phyloP scores from a whole-genome alignment of 2,113 vertebrate genomes.

The Pelecanoides urinatrix region DNA sequence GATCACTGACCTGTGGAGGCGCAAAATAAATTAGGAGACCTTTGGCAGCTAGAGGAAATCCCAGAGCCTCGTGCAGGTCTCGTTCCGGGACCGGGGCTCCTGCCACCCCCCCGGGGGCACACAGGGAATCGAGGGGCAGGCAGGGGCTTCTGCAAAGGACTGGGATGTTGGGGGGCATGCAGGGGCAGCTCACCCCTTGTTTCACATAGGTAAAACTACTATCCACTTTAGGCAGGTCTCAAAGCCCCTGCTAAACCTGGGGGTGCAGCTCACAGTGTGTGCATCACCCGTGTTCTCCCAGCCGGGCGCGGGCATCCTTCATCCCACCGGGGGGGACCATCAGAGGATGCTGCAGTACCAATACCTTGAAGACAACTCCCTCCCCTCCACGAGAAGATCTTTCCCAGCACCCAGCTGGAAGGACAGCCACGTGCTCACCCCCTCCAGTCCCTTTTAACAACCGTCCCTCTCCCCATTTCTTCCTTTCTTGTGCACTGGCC shows the following conservation, averaged over 20 bases:
- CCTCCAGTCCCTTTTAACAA: not conserved
- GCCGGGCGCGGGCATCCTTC: rapidly evolving
- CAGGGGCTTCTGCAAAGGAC: not conserved
- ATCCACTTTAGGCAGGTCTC: not conserved
- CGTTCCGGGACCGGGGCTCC: rapidly evolving
- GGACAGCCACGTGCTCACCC: not conserved
- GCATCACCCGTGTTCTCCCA: not conserved
- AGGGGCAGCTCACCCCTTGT: not conserved
- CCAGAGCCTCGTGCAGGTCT: not conserved
- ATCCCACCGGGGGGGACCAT: not conserved
- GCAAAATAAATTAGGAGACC: not conserved
- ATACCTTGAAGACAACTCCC: not conserved
- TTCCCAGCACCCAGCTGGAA: not conserved
- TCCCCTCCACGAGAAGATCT: rapidly evolving
- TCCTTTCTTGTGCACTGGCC: not conserved
- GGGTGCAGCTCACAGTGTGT: rapidly evolving
- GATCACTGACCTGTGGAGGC: not conserved
- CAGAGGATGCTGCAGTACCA: not conserved
- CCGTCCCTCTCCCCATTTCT: not conserved
- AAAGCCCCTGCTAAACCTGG: not conserved
- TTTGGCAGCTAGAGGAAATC: not conserved
- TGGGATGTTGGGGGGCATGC: rapidly evolving
- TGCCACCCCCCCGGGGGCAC: rapidly evolving
- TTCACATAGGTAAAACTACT: not conserved
- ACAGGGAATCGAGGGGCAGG: rapidly evolving